A percentile compares a stretch with the other conserved stretches of the same genome.
phyloP scores from a whole-genome alignment of 2,888 invertebrate species.

The Cenopis cana region DNA sequence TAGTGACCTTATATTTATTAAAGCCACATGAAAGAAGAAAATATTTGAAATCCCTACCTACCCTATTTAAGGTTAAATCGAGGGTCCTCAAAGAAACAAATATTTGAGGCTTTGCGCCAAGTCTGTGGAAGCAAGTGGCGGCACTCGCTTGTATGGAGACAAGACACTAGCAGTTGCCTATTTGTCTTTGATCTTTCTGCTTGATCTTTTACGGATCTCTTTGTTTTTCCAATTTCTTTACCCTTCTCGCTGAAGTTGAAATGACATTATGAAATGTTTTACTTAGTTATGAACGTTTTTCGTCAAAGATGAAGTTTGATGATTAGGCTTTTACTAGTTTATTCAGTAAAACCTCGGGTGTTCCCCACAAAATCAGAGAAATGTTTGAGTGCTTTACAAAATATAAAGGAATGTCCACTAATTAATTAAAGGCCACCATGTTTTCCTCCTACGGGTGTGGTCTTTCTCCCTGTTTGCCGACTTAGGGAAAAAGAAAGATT shows the following conservation, averaged over 20 bases:
- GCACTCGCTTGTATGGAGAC: conserved; percentile 43
- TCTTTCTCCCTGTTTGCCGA: conserved; percentile 69
- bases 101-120: conserved; percentile 67
- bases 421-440: conserved; percentile 76
- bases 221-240: conserved; percentile 41
- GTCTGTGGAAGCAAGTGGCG: conserved; percentile 52
- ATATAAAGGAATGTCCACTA: conserved; percentile 68
- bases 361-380: conserved; percentile 43
- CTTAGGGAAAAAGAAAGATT: conserved; percentile 76
- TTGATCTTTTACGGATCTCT: conserved; percentile 50
- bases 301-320: background rate
- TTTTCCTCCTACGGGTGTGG: conserved; percentile 73
- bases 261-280: background rate
- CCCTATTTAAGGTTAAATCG: conserved; percentile 61
- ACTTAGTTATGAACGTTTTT: background rate
- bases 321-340: too few species aligned
- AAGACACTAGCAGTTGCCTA: conserved; percentile 44
- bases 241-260: background rate
- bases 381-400: conserved; percentile 61
- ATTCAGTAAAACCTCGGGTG: too few species aligned
- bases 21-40: conserved; percentile 44
- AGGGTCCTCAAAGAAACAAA: conserved; percentile 69
- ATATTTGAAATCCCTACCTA: conserved; percentile 55
- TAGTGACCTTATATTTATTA: conserved; percentile 25
- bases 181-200: conserved; percentile 53